Evolutionary conservation across 2,113 vertebrate genomes (phyloP).

Genomic region (Pristiophorus japonicus): DNA sequence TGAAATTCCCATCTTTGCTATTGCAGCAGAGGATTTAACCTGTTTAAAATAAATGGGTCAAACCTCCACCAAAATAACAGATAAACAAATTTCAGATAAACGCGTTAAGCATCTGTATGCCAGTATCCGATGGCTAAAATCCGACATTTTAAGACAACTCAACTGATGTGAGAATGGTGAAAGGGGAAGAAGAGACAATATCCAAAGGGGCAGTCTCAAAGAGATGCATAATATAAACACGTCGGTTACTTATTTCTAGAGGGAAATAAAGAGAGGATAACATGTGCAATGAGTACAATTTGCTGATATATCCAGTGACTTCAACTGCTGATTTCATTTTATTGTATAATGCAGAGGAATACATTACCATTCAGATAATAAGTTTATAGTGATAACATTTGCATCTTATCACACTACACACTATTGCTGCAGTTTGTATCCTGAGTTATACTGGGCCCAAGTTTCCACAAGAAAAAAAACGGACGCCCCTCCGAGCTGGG

Average conservation of each 20-base stretch:
- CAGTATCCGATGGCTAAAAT: background rate
- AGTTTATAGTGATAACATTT: background rate
- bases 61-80: background rate
- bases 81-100: background rate
- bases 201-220: background rate
- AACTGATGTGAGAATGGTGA: background rate
- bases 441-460: too few relatives aligned
- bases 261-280: background rate
- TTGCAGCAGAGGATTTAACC: background rate
- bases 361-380: background rate
- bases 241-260: background rate
- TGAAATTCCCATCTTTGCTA: background rate
- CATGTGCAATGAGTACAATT: background rate
- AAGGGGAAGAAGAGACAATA: background rate
- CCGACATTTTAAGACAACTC: background rate
- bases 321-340: background rate
- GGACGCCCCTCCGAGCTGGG: too few relatives aligned
- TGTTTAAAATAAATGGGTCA: background rate
- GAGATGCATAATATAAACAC: background rate
- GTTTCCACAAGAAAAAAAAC: too few relatives aligned
- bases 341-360: background rate
- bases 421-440: background rate
- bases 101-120: background rate
- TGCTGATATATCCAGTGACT: background rate
- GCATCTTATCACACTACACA: background rate